Conservation (phyloP, 2,888 invertebrate species). For the Lycophotia porphyrea region DNA sequence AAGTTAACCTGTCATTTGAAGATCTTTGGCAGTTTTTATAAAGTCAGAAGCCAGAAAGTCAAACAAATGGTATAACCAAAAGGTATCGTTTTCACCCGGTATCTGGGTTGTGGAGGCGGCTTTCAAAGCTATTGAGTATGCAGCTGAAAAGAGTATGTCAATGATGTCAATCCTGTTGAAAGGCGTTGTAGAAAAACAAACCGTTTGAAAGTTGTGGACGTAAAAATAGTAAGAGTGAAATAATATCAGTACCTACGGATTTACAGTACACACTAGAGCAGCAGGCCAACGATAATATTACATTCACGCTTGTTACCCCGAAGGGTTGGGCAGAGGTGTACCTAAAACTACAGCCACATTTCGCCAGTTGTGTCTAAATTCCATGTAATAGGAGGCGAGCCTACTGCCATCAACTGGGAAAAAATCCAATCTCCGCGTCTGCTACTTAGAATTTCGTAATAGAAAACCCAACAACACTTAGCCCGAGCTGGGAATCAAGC, state of each 20-base stretch:
- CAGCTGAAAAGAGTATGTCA: background rate
- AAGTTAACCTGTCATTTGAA: background rate
- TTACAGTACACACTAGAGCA: background rate
- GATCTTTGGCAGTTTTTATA: background rate
- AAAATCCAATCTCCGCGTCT: no score
- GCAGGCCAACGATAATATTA: background rate
- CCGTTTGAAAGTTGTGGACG: background rate
- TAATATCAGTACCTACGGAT: background rate
- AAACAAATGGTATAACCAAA: background rate
- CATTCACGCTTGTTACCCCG: no score
- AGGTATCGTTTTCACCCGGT: background rate
- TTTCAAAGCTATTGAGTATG: background rate
- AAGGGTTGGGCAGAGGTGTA: no score
- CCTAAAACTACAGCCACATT: no score
- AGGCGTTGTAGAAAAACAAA: background rate
- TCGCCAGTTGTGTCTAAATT: no score
- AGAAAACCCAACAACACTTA: no score
- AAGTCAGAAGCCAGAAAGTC: background rate
- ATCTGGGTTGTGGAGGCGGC: background rate
- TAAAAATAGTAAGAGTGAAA: background rate
- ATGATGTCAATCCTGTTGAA: background rate
- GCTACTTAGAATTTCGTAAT: no score
- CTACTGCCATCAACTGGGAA: no score
- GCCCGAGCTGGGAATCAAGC: no score
- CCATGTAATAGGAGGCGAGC: no score